Evolutionary conservation across 2,113 vertebrate species (phyloP).

Genomic region (Hemiprocne comata): DNA sequence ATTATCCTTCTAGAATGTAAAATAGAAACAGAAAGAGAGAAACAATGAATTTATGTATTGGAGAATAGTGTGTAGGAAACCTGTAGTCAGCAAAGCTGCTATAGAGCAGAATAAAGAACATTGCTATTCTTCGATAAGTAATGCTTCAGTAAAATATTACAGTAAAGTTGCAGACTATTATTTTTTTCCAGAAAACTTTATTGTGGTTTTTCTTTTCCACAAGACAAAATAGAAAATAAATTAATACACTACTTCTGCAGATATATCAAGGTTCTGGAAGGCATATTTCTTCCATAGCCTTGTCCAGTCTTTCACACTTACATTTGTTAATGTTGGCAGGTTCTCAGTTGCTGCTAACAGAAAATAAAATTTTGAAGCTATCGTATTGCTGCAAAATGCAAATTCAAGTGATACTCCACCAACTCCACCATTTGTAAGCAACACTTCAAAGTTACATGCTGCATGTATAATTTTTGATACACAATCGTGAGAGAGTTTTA

Average conservation of each 20-base stretch:
- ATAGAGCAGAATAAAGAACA: background rate
- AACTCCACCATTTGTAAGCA: background rate
- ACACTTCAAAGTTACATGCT: background rate
- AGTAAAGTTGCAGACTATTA: background rate
- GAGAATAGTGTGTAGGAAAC: background rate
- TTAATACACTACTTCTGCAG: background rate
- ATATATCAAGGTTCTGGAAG: background rate
- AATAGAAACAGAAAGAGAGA: background rate
- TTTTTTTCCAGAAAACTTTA: background rate
- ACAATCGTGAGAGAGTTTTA: background rate
- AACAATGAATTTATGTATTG: background rate
- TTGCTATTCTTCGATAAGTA: background rate
- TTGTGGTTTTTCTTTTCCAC: background rate
- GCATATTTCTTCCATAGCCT: rapidly evolving
- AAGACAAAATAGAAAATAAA: background rate
- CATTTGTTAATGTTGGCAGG: background rate
- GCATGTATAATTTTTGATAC: background rate
- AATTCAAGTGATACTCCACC: background rate
- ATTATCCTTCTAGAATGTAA: background rate
- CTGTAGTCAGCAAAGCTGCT: background rate
- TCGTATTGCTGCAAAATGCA: background rate
- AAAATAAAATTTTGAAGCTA: background rate
- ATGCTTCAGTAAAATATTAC: background rate
- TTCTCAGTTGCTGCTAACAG: background rate
- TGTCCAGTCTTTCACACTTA: background rate